phyloP scores from a whole-genome alignment of 2,888 invertebrate species.

The Diplazon laetatorius region DNA sequence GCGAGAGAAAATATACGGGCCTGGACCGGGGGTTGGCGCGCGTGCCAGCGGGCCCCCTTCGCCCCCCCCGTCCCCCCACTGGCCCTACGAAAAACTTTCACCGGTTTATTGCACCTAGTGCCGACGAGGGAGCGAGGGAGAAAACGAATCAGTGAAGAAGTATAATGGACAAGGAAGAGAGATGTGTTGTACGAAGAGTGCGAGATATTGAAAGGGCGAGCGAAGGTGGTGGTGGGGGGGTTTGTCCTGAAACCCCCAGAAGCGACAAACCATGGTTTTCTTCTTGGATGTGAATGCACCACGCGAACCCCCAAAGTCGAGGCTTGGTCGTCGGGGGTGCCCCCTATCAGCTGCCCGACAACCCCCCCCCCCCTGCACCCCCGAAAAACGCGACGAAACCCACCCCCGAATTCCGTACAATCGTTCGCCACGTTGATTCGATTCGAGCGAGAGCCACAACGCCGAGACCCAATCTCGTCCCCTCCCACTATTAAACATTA shows the following conservation, averaged over 20 bases:
- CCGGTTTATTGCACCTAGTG: constrained; percentile 73
- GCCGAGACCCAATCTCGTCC: constrained; percentile 67
- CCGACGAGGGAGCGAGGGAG: constrained; percentile 37
- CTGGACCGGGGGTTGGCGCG: constrained; percentile 68
- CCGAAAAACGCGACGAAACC: constrained; percentile 65
- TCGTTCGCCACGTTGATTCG: constrained; percentile 57
- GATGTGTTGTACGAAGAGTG: constrained; percentile 22
- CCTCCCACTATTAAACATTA: constrained; percentile 80
- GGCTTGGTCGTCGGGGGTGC: constrained; percentile 62
- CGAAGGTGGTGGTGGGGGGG: constrained; percentile 60
- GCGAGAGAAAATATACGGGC: constrained; percentile 49
- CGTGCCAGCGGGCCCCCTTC: constrained; percentile 79
- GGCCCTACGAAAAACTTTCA: constrained; percentile 79
- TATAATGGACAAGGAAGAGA: constrained; percentile 50
- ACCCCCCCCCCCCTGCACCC: too few relatives aligned
- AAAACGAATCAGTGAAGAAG: constrained; percentile 34
- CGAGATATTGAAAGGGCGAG: constrained; percentile 48
- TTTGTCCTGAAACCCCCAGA: constrained; percentile 60
- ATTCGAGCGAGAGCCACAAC: constrained; percentile 61
- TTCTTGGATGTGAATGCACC: constrained; percentile 43
- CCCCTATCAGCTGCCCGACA: constrained; percentile 80
- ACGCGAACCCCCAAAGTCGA: constrained; percentile 61
- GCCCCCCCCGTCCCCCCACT: background rate
- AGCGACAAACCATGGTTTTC: constrained; percentile 23
- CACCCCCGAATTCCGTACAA: constrained; percentile 74